These are phyloP conservation scores for Silurus asotus DNA, from an alignment of 2,113 vertebrate genomes.

Conservation along the genomic window DNA sequence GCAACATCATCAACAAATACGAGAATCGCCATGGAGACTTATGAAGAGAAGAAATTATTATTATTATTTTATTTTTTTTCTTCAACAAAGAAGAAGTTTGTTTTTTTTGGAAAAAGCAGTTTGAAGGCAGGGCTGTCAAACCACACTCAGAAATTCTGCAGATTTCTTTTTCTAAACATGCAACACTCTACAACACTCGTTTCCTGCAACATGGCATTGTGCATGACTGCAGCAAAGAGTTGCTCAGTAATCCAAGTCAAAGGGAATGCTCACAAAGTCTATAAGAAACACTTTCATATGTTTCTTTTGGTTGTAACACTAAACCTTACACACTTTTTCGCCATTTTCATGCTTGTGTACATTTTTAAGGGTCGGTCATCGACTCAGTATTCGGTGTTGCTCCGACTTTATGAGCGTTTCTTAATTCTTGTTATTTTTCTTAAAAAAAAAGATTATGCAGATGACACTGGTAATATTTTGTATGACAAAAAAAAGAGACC, in stretches of 20 bases:
- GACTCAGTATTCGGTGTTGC: conserved; percentile 36
- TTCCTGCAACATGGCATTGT: conserved; percentile 8
- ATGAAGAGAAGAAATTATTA: conserved; percentile 72
- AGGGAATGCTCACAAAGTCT: conserved; percentile 43
- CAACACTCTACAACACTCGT: conserved; percentile 32
- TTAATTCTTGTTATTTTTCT: conserved; percentile 26
- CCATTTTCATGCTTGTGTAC: conserved; percentile 19
- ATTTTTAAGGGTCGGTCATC: conserved; percentile 18
- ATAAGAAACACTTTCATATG: conserved; percentile 25
- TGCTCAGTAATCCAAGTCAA: conserved; percentile 15
- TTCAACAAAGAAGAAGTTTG: background rate
- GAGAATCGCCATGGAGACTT: conserved; percentile 90
- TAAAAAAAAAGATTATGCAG: conserved; percentile 40
- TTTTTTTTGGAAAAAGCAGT: background rate
- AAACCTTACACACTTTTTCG: background rate
- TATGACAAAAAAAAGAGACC: conserved; percentile 62
- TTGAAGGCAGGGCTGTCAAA: conserved; percentile 46
- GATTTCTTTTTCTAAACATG: conserved; percentile 12
- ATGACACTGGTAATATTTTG: conserved; percentile 60
- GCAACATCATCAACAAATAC: conserved; percentile 95
- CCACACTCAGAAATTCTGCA: conserved; percentile 63
- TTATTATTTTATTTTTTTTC: too few relatives aligned
- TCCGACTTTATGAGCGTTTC: conserved; percentile 48
- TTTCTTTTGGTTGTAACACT: background rate
- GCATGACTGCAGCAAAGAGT: conserved; percentile 33